Conservation (phyloP, 2,797 vertebrate genomes). For the Phoxinus dragarum region DNA sequence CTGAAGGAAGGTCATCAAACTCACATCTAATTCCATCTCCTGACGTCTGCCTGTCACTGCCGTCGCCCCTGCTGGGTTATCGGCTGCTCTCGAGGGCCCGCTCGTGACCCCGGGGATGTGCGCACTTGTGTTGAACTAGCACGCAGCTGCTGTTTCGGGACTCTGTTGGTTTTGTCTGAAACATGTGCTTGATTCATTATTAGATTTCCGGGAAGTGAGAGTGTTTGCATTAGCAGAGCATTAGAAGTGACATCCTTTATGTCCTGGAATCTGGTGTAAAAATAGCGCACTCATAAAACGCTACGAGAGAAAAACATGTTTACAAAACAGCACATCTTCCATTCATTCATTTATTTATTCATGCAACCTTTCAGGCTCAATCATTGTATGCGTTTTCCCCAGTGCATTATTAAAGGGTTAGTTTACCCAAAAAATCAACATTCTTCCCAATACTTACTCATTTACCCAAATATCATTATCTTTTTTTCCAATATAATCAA, state of each 20-base stretch:
- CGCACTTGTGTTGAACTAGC: slow-evolving; percentile 30
- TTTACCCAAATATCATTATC: not conserved
- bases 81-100: not conserved
- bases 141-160: slow-evolving; percentile 15
- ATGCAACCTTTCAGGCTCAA: not conserved
- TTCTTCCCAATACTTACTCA: not conserved
- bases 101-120: not conserved
- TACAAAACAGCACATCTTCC: not conserved
- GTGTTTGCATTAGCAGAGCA: slow-evolving; percentile 37
- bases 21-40: slow-evolving; percentile 3
- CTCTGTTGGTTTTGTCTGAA: slow-evolving; percentile 32
- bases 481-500: not conserved
- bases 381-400: not conserved
- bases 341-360: not conserved
- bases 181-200: slow-evolving; percentile 48
- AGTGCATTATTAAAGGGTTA: not conserved
- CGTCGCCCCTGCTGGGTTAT: not conserved
- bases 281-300: slow-evolving; percentile 47
- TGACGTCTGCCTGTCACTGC: slow-evolving; percentile 2
- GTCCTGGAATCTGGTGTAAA: slow-evolving; percentile 44
- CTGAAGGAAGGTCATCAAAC: slow-evolving; percentile 19
- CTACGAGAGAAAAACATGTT: not conserved
- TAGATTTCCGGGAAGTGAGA: slow-evolving; percentile 39
- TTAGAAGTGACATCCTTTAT: slow-evolving; percentile 40
- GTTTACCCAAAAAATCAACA: not conserved